Base-by-base conservation (phyloP, 1,140 invertebrate species). In the Bathynomus jamesi region DNA sequence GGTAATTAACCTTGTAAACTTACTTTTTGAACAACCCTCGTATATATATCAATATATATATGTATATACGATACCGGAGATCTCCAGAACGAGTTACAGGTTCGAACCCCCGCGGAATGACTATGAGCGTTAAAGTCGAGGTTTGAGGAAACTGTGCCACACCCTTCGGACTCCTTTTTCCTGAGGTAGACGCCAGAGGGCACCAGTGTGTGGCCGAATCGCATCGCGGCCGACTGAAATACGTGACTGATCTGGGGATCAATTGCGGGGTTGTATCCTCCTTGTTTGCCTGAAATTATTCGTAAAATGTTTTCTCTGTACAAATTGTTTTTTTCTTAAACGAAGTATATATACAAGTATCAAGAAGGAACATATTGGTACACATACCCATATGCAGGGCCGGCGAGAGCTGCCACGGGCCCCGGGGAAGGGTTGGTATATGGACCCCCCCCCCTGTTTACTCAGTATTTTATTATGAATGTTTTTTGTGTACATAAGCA, bases 171-270 rank as follows among this genome's bases (percentile, higher is more conserved):
- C 27, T 77, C 76, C 72, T 81, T 81, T 67, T 82, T 76, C 25
- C 82, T 71, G 8, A 84, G 69, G 71, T 83, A 82, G 4, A 84
- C 82, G 24, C 83, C 80, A 67, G 72, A 76, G 60, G 76, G 65
- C 17, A 87, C 86, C n/a, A n/a, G n/a, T n/a, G n/a, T n/a, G n/a
- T n/a, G 21, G 74, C 76, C 24, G 88, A 76, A 3, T 71, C 87
- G 81, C 82, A 89, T 88, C 2, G 88, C 88, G 13, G 88, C 87
- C 4, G 87, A 82, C 79, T 89, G 87, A 78, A 90, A 90, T 70
- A 88, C 85, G 70, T 89, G 87, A 27, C 87, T 85, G 64, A 90
- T 87, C 75, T 88, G 87, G 7, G 89, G 88, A 81, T 89, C 85
- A 28, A 88, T 81, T 69, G 82, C 83, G 0, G 86, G 83, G 76